Evolutionary conservation across 2,797 vertebrate genomes (phyloP).

Genomic region (Eospalax fontanierii): DNA sequence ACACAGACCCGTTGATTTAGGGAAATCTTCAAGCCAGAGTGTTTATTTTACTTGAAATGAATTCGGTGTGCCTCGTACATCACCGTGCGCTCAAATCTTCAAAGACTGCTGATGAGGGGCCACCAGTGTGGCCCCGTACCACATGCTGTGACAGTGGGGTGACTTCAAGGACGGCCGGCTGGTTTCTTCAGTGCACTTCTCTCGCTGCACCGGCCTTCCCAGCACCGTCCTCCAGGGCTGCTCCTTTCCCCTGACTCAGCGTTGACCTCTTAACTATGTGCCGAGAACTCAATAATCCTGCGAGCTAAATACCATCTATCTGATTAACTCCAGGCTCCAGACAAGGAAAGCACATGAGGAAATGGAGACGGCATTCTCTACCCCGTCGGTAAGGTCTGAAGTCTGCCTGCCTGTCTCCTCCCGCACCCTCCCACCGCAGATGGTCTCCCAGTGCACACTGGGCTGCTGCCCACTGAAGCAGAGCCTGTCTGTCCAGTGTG

Average conservation of each 20-base stretch:
- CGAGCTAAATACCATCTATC: background rate
- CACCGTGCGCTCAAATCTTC: background rate
- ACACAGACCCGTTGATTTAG: background rate
- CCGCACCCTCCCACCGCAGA: background rate
- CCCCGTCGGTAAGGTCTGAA: background rate
- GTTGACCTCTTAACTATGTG: background rate
- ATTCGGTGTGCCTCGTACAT: background rate
- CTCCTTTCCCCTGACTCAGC: background rate
- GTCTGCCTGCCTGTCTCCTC: background rate
- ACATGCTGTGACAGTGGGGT: background rate
- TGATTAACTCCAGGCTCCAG: background rate
- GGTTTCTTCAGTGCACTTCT: background rate
- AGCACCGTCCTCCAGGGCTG: background rate
- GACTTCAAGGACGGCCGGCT: background rate
- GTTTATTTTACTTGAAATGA: constrained; percentile 22
- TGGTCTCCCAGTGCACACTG: background rate
- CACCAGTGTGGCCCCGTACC: background rate
- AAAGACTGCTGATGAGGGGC: background rate
- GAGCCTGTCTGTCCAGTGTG: background rate
- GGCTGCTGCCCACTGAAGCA: background rate
- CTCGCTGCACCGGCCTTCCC: background rate
- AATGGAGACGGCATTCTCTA: background rate
- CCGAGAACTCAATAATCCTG: background rate
- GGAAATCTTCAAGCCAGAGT: constrained; percentile 35
- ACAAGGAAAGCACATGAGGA: background rate